Conservation (phyloP, 2,113 vertebrate genomes). For the Pelvicachromis taeniatus region DNA sequence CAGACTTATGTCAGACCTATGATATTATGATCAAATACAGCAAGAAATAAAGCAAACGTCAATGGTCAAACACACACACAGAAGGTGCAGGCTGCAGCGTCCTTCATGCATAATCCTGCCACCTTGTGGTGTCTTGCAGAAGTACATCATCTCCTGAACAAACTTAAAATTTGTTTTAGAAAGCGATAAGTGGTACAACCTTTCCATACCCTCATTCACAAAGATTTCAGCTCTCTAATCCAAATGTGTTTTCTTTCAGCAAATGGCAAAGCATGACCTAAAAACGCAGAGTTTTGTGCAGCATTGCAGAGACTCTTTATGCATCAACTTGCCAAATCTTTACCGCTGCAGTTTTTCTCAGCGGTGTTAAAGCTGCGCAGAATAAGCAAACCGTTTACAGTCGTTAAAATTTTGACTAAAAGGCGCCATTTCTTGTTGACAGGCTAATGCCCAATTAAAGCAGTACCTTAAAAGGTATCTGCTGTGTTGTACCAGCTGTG, state of each 20-base stretch:
- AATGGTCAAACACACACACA: background rate
- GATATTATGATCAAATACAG: background rate
- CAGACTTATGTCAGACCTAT: background rate
- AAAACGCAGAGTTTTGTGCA: background rate
- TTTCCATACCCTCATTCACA: background rate
- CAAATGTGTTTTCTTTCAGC: background rate
- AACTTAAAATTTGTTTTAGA: background rate
- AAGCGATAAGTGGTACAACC: background rate
- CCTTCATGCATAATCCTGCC: background rate
- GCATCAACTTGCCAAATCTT: background rate
- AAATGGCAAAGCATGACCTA: background rate
- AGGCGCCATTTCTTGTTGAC: fast-evolving
- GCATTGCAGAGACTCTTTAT: background rate
- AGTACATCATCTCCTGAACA: background rate
- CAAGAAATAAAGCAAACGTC: background rate
- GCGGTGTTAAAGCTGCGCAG: background rate
- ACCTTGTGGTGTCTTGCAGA: constrained; percentile 29
- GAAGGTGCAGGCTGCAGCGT: background rate
- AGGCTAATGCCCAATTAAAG: background rate
- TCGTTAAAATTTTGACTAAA: background rate
- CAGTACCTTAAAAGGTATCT: background rate
- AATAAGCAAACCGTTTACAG: background rate
- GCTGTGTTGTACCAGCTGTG: fast-evolving
- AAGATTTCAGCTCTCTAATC: background rate
- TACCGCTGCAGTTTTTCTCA: background rate